Evolutionary conservation across 2,888 invertebrate species (phyloP).

Genomic region (Cerastoderma edule): DNA sequence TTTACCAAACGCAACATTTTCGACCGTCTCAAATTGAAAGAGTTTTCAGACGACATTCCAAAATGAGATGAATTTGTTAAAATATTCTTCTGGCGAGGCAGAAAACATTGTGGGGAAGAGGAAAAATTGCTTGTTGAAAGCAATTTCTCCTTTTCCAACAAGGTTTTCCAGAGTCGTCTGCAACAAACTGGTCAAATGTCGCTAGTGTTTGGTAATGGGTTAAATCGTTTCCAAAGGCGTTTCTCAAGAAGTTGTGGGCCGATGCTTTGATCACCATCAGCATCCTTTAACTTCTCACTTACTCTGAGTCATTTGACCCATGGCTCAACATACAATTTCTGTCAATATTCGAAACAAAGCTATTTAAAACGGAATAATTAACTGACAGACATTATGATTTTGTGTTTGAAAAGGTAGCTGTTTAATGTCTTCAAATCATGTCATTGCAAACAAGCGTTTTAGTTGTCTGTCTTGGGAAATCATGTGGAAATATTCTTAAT

Average conservation of each 20-base stretch:
- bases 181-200: neutral
- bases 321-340: no score
- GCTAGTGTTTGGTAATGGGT: neutral
- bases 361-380: no score
- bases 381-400: no score
- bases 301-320: neutral
- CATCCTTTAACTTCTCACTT: neutral
- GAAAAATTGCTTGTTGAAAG: neutral
- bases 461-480: no score
- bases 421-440: no score
- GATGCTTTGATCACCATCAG: neutral
- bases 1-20: slow-evolving; percentile 3
- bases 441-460: no score
- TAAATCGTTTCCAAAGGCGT: neutral
- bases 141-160: neutral
- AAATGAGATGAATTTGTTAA: neutral
- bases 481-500: no score
- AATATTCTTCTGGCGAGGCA: neutral
- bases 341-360: no score
- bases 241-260: neutral
- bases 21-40: neutral
- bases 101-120: slow-evolving; percentile 7
- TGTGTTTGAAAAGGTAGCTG: no score
- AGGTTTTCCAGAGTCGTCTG: neutral
- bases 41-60: neutral